Evolutionary conservation across 2,888 invertebrate species (phyloP), one percentile per base, ranked within the genome.

Genomic region (Cepaea hortensis): DNA sequence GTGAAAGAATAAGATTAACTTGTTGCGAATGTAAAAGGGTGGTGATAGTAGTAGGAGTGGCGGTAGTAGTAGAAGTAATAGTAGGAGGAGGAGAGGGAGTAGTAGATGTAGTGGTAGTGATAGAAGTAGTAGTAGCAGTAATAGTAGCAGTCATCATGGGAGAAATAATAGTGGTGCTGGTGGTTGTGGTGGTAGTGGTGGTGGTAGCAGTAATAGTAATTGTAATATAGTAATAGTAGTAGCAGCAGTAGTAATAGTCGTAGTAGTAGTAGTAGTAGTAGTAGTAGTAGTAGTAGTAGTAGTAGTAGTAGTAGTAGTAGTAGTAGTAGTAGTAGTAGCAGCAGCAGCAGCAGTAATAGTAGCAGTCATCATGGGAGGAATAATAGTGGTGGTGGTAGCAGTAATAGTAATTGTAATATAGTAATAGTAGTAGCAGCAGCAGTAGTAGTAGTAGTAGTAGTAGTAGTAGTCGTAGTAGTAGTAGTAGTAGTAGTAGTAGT

Each of bases 231-330:
- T 72, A 72, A 13, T 72, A 72, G 72, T 72, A 72, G 72, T 72
- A 72, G 72, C 13, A 72, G 72, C 13, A 72, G 72, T 72, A 72
- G 72, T 72, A 72, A 11, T 72, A 72, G 72, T 72, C 4, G 72
- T 72, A 72, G 72, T 72, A 72, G 72, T 72, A 72, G 72, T 72
- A 72, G 72, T 72, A 72, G 72, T 72, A 72, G 72, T 72, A 72
- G 72, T 72, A 72, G 72, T 72, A 72, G 72, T 3, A 72, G 3
- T 72, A 72, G 72, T 35, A 72, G 72, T 72, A 35, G 72, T 72
- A 72, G 3, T 72, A 72, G n/a, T 72, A 72, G 72, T 72, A 72
- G 72, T 72, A 72, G 72, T 72, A n/a, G 15, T 72, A 72, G 15
- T 11, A 72, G 72, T 15, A 72, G 72, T 23, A 72, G 72, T 72